Percentiles rank a stretch among this genome's conserved stretches.
phyloP scores from a whole-genome alignment of 2,797 vertebrate species.

The Protonibea diacanthus region DNA sequence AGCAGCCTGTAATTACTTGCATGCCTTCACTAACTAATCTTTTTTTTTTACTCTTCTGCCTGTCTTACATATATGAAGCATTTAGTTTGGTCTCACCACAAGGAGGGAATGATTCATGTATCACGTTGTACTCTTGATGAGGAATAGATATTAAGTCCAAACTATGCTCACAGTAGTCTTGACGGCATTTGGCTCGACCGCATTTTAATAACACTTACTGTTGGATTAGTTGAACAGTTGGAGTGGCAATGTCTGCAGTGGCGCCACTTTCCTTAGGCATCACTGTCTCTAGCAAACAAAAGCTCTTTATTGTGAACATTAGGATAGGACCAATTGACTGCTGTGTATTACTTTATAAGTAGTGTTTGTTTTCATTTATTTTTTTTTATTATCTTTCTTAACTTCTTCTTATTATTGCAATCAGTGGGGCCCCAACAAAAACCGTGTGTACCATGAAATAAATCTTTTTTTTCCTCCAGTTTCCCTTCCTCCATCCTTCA shows the following conservation, averaged over 20 bases:
- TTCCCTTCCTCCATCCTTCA: conserved; percentile 36
- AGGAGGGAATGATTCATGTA: conserved; percentile 56
- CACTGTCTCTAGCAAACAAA: conserved; percentile 56
- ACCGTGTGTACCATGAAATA: conserved; percentile 25
- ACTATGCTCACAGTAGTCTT: conserved; percentile 40
- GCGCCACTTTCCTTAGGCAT: conserved; percentile 48
- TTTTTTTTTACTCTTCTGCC: conserved; percentile 1
- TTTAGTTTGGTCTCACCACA: conserved; percentile 46
- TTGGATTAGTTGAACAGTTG: conserved; percentile 44
- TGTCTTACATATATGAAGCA: conserved; percentile 26
- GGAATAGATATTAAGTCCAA: conserved; percentile 41
- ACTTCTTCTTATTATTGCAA: background rate
- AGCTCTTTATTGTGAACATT: conserved; percentile 55
- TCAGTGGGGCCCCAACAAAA: conserved; percentile 30
- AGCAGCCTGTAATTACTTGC: conserved; percentile 45
- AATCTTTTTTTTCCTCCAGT: background rate
- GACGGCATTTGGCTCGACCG: conserved; percentile 33
- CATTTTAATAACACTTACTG: conserved; percentile 51
- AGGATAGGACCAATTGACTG: conserved; percentile 20
- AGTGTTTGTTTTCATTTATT: conserved; percentile 14
- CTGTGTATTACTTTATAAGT: conserved; percentile 42
- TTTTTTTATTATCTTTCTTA: conserved; percentile 28
- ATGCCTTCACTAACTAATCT: conserved; percentile 48
- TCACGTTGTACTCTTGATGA: conserved; percentile 30
- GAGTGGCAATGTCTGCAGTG: conserved; percentile 32